Evolutionary conservation across 2,797 vertebrate genomes (phyloP), one percentile per base, ranked within the genome.

Genomic region (Novumbra hubbsi): DNA sequence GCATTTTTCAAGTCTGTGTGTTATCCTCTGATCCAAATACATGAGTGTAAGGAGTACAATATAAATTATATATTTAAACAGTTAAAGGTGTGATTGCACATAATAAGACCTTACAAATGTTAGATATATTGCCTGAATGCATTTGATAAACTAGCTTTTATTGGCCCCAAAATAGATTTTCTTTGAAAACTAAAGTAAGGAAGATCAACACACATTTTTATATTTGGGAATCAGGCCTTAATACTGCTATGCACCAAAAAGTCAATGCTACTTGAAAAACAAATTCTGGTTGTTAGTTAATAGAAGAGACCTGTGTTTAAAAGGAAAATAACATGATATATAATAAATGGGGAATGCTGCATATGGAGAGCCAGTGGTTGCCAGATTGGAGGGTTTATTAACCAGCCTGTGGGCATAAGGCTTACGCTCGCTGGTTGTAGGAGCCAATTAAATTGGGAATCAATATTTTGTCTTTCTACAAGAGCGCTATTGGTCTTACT

Each of bases 401-500:
- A 55, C 68, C 48, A 65, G 27, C 28, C 38, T 60, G 49, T 66
- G 64, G 73, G 21, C 48, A 52, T 63, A 50, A 74, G 70, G 68
- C 38, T 48, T 60, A 2, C 24, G 75, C 21, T 49, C n/a, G 50
- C 38, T 55, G 55, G 5, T 27, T 28, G 62, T 71, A 27, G 64
- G 50, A 76, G 69, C 78, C 72, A 78, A 72, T 80, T 83, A 76
- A 74, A 74, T 34, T 70, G 30, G 41, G 49, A 69, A 78, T 83
- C 74, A 76, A 76, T 83, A 74, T 57, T 62, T 55, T 34, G 7
- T 55, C 69, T 32, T 8, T 55, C 19, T 28, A 55, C 34, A 41
- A 24, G 65, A 45, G 16, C 50, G 48, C 12, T 21, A 41, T 32
- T 45, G 11, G 52, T 17, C 14, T 74, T 63, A 16, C 55, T 66